Evolutionary conservation across 2,797 vertebrate species (phyloP).

Genomic region (Allobates femoralis): DNA sequence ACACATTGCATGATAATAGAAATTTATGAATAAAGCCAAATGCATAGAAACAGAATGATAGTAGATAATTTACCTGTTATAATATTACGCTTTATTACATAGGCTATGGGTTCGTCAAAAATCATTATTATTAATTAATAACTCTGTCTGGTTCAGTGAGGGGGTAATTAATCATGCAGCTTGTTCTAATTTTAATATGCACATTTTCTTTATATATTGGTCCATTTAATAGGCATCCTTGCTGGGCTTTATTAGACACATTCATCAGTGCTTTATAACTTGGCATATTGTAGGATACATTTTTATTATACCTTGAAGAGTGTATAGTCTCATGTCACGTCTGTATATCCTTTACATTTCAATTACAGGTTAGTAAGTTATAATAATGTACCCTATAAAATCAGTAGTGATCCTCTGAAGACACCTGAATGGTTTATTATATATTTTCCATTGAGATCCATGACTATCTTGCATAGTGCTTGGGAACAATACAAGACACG

Average conservation of each 20-base stretch:
- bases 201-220: neutral
- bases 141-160: slow-evolving; percentile 12
- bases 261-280: neutral
- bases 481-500: too few species aligned
- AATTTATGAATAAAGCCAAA: slow-evolving; percentile 9
- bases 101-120: slow-evolving; percentile 33
- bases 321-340: neutral
- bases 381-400: neutral
- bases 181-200: slow-evolving; percentile 21
- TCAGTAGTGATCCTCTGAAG: neutral
- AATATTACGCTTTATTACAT: slow-evolving; percentile 26
- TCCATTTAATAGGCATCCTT: neutral
- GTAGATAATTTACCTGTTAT: slow-evolving; percentile 21
- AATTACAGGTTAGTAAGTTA: neutral
- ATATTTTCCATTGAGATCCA: neutral
- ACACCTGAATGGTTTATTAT: neutral
- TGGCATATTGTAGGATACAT: neutral
- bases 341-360: neutral
- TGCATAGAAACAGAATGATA: slow-evolving; percentile 8
- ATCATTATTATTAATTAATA: slow-evolving; percentile 40
- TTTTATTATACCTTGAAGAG: neutral
- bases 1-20: neutral
- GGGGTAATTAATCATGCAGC: slow-evolving; percentile 19
- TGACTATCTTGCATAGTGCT: too few species aligned
- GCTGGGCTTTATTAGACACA: neutral